Base-by-base conservation (phyloP, 1,140 invertebrate genomes). In the Anastrepha ludens region DNA sequence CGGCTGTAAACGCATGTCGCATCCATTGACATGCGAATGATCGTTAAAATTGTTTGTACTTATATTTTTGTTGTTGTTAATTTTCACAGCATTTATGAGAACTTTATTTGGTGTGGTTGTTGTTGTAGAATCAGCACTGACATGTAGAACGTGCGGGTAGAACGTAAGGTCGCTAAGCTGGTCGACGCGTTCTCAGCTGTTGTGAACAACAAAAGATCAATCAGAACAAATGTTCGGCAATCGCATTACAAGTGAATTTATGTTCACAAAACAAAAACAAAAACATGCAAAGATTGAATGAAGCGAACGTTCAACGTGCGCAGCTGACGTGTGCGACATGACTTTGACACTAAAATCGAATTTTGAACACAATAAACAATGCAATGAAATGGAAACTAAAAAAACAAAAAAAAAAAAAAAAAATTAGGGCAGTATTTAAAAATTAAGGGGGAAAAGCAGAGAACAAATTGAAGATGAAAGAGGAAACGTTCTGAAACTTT, bases 181-280 rank as follows among this genome's bases (percentile, higher is more conserved):
- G 44, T 74, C 67, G 67, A 47, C 67, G 44, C 41, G 67, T 4
- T 74, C 67, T 74, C 67, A 74, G 41, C 67, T 74, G 41, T 44
- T 74, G 15, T 39, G 67, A 74, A 74, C 13, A 85, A 39, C 50
- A 58, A 55, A 60, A 85, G 81, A 85, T 85, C 81, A 59, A 39
- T 59, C 81, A 85, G 58, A 59, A 85, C 81, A 85, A 85, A 85
- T 85, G 81, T 59, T 85, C 67, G 39, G 17, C 67, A 74, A 44
- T 29, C 13, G 44, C 15, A 74, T 70, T 44, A 70, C 67, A 70
- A 70, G 39, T 44, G 41, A 44, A 13, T 70, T 70, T 44, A 41
- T 65, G 7, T 41, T 29, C 64, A 65, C 64, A 29, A 6, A 5
- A 65, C 20, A 41, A 8, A 11, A 20, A 39, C n/a, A 65, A 6